phyloP scores from a whole-genome alignment of 2,113 vertebrate species.

The Paedocypris sp. region DNA sequence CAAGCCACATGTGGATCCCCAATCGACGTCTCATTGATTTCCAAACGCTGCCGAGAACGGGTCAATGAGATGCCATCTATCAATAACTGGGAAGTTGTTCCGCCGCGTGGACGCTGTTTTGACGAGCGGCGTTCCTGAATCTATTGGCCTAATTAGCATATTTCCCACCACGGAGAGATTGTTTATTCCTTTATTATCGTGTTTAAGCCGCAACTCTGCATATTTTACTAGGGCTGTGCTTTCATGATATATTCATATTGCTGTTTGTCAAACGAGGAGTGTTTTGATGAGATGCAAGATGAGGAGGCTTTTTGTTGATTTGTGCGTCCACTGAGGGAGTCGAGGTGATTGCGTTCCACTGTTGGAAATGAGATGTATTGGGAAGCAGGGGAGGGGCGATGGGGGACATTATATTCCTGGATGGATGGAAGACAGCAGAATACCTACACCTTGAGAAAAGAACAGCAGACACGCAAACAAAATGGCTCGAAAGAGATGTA shows the following conservation, averaged over 20 bases:
- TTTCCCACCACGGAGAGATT: background rate
- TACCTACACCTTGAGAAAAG: constrained; percentile 30
- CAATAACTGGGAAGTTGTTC: background rate
- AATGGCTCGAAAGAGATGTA: constrained; percentile 3
- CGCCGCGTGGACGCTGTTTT: background rate
- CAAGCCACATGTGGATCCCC: constrained; percentile 2
- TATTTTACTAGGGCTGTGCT: background rate
- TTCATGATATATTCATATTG: constrained; percentile 10
- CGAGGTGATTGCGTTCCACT: background rate
- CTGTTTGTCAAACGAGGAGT: constrained; percentile 2
- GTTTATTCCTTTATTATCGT: constrained; percentile 14
- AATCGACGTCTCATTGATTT: constrained; percentile 10
- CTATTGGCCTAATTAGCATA: constrained; percentile 8
- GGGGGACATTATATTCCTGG: constrained; percentile 36
- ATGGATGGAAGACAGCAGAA: constrained; percentile 29
- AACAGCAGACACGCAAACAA: constrained; percentile 26
- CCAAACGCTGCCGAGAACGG: constrained; percentile 1
- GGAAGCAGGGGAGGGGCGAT: constrained; percentile 30
- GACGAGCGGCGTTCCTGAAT: background rate
- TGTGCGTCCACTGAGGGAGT: constrained; percentile 12
- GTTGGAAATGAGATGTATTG: constrained; percentile 16
- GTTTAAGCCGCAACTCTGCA: background rate
- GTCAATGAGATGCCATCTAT: background rate
- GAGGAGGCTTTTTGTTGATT: constrained; percentile 3
- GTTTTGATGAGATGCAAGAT: constrained; percentile 18